These are phyloP conservation scores for Pleuronectes platessa DNA, from an alignment of 2,113 vertebrate genomes.

Conservation along the genomic window DNA sequence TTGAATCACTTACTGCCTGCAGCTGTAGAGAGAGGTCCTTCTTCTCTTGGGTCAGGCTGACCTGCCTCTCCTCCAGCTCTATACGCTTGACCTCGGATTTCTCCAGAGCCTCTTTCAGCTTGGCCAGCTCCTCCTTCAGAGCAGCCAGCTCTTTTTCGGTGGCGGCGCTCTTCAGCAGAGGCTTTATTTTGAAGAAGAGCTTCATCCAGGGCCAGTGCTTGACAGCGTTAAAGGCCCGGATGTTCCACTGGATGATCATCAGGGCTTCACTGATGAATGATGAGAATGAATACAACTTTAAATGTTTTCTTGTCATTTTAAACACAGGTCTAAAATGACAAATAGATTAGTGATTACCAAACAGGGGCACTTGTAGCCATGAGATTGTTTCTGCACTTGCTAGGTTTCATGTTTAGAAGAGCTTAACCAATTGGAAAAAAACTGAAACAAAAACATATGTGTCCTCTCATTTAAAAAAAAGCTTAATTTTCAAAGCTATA, in stretches of 20 bases:
- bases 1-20: slow-evolving; percentile 87
- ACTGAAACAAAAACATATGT: too few species aligned
- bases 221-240: slow-evolving; percentile 91
- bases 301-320: background rate
- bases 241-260: slow-evolving; percentile 95
- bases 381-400: too few species aligned
- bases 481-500: too few species aligned
- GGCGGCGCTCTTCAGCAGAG: slow-evolving; percentile 90
- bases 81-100: slow-evolving; percentile 90
- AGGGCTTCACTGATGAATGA: slow-evolving; percentile 81
- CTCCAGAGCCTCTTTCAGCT: slow-evolving; percentile 90
- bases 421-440: too few species aligned
- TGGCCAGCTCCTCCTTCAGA: slow-evolving; percentile 90
- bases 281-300: background rate
- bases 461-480: too few species aligned
- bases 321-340: background rate
- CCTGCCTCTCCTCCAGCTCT: slow-evolving; percentile 93
- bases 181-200: slow-evolving; percentile 97
- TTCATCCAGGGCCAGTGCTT: slow-evolving; percentile 99
- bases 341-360: too few species aligned
- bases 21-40: slow-evolving; percentile 92
- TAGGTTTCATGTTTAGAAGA: too few species aligned
- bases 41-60: slow-evolving; percentile 93
- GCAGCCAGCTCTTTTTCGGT: slow-evolving; percentile 90
- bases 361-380: too few species aligned